Conservation (phyloP, 2,113 vertebrate genomes). For the Trematomus loennbergii region DNA sequence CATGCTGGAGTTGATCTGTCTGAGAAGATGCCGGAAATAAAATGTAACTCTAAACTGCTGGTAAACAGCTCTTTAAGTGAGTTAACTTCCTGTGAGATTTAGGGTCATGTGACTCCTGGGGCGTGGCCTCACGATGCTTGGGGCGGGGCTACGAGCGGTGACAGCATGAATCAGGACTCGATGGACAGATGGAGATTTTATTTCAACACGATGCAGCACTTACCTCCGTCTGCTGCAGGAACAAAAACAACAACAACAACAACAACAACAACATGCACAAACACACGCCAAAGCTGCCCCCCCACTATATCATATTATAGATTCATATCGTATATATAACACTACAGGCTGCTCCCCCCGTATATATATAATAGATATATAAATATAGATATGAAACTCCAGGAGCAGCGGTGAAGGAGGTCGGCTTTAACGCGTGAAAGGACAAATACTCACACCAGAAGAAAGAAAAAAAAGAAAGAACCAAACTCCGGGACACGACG, state of each 20-base stretch:
- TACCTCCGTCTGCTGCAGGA: conserved; percentile 56
- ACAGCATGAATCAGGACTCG: conserved; percentile 9
- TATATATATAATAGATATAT: too few species aligned
- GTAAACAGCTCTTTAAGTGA: too few species aligned
- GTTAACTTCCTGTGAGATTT: not conserved
- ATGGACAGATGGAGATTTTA: conserved; percentile 10
- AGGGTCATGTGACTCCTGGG: conserved; percentile 24
- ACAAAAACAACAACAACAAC: conserved; percentile 43
- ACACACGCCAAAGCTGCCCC: conserved; percentile 38
- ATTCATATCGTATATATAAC: too few species aligned
- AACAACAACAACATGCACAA: conserved; percentile 62
- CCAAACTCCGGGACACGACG: conserved; percentile 55
- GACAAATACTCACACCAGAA: conserved; percentile 73
- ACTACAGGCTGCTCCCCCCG: not conserved
- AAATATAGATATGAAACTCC: too few species aligned
- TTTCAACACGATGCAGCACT: conserved; percentile 69
- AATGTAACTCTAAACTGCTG: too few species aligned
- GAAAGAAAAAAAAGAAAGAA: conserved; percentile 30
- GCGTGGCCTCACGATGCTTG: conserved; percentile 15
- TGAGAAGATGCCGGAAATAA: too few species aligned
- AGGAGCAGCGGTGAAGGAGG: conserved; percentile 34
- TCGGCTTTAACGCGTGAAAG: conserved; percentile 41
- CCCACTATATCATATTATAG: too few species aligned
- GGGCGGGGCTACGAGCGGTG: conserved; percentile 41
- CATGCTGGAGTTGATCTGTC: too few species aligned